Evolutionary conservation across 2,113 vertebrate species (phyloP).

Genomic region (Craseonycteris thonglongyai): DNA sequence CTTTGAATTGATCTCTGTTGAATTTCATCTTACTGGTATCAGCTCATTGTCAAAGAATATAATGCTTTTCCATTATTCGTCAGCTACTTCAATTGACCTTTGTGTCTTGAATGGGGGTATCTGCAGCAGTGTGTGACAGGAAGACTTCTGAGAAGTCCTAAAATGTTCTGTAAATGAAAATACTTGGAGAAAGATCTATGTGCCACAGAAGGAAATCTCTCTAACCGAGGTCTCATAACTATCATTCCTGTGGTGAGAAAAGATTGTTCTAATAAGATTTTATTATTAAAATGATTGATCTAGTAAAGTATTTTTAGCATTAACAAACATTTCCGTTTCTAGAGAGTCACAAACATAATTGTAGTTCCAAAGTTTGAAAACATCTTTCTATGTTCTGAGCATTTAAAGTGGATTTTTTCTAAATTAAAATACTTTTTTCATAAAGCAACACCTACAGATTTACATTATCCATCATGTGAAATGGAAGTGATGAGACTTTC

Average conservation of each 20-base stretch:
- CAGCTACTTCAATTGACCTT: slow-evolving; percentile 1
- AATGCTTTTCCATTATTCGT: background rate
- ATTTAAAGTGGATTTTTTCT: background rate
- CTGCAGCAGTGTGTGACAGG: background rate
- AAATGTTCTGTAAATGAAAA: slow-evolving; percentile 62
- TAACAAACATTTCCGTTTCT: slow-evolving; percentile 62
- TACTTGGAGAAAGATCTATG: slow-evolving; percentile 64
- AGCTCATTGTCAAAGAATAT: background rate
- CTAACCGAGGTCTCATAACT: slow-evolving; percentile 69
- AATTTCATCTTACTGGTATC: background rate
- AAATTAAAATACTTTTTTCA: slow-evolving; percentile 33
- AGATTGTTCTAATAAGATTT: slow-evolving; percentile 77
- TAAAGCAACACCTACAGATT: slow-evolving; percentile 27
- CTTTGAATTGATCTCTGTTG: background rate
- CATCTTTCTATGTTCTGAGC: slow-evolving; percentile 12
- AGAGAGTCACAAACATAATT: slow-evolving; percentile 53
- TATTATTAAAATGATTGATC: slow-evolving; percentile 72
- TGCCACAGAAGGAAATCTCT: slow-evolving; percentile 60
- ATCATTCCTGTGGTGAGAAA: slow-evolving; percentile 73
- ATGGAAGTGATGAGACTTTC: background rate
- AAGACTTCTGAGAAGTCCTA: slow-evolving; percentile 34
- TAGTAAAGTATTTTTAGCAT: slow-evolving; percentile 64
- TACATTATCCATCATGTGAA: background rate
- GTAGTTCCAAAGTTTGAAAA: slow-evolving; percentile 36
- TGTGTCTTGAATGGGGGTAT: background rate